These are phyloP conservation scores for Eristalis arbustorum DNA, from an alignment of 2,888 invertebrate genomes.

Conservation along the genomic window DNA sequence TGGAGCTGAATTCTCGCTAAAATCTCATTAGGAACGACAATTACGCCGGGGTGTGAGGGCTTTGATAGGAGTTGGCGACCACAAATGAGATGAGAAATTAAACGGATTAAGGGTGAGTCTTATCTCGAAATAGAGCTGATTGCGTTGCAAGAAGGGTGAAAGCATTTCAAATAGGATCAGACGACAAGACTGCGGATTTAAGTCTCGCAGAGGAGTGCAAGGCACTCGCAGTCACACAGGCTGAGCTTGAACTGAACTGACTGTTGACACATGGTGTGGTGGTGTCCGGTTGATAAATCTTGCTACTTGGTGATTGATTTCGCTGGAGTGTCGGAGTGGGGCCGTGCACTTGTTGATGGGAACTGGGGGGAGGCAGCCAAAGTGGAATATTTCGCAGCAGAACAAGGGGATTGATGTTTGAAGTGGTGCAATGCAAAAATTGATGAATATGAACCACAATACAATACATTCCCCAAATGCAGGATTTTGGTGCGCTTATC, in stretches of 20 bases:
- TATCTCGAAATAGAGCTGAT: conserved; percentile 30
- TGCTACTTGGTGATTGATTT: neutral
- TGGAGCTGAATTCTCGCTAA: conserved; percentile 24
- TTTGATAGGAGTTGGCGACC: conserved; percentile 3
- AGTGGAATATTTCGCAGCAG: too few species aligned
- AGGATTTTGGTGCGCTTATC: too few species aligned
- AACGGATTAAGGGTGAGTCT: conserved; percentile 42
- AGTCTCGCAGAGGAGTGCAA: neutral
- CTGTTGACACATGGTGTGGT: neutral
- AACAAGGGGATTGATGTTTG: too few species aligned
- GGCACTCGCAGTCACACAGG: neutral
- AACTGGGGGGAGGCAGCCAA: neutral
- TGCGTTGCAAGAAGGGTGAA: neutral
- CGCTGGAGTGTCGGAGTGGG: neutral
- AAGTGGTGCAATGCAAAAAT: too few species aligned
- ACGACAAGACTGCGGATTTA: neutral
- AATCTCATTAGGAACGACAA: conserved; percentile 59
- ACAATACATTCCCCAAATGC: too few species aligned
- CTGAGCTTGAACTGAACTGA: neutral
- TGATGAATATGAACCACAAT: too few species aligned
- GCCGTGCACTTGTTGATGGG: neutral
- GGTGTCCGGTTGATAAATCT: neutral
- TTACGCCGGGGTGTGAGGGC: conserved; percentile 37
- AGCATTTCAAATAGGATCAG: neutral
- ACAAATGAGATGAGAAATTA: conserved; percentile 37